Percentiles rank a stretch among this genome's conserved stretches.
phyloP scores from a whole-genome alignment of 2,888 invertebrate genomes.

The Sinopyrophorus schimmeli region DNA sequence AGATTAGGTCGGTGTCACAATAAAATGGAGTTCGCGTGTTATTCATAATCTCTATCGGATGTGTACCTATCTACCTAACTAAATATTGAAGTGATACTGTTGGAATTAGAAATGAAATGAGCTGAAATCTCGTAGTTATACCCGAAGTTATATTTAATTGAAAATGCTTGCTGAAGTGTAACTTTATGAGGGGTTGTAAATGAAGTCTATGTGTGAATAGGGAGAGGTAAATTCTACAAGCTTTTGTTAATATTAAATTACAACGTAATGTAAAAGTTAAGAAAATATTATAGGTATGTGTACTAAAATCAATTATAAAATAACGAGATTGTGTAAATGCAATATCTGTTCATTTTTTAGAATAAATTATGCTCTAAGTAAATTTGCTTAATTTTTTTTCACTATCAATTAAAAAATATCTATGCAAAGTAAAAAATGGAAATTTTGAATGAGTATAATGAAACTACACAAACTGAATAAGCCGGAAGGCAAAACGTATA shows the following conservation, averaged over 20 bases:
- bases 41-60: slow-evolving; percentile 11
- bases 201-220: slow-evolving; percentile 20
- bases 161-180: slow-evolving; percentile 27
- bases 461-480: too few species aligned
- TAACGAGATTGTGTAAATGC: too few species aligned
- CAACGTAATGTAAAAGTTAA: neutral
- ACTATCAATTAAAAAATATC: too few species aligned
- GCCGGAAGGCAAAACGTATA: too few species aligned
- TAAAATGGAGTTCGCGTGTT: slow-evolving; percentile 9
- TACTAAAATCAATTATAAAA: too few species aligned
- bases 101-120: slow-evolving; percentile 24
- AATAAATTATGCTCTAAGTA: too few species aligned
- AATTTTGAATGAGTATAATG: too few species aligned
- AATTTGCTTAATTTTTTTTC: too few species aligned
- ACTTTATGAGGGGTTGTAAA: slow-evolving; percentile 26
- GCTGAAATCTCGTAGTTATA: slow-evolving; percentile 23
- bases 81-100: slow-evolving; percentile 25
- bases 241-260: slow-evolving; percentile 19
- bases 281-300: too few species aligned
- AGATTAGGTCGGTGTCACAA: neutral
- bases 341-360: too few species aligned
- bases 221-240: slow-evolving; percentile 11
- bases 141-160: slow-evolving; percentile 27
- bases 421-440: too few species aligned
- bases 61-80: slow-evolving; percentile 16